Evolutionary conservation across 2,113 vertebrate species (phyloP).

Genomic region (Arenaria interpres): DNA sequence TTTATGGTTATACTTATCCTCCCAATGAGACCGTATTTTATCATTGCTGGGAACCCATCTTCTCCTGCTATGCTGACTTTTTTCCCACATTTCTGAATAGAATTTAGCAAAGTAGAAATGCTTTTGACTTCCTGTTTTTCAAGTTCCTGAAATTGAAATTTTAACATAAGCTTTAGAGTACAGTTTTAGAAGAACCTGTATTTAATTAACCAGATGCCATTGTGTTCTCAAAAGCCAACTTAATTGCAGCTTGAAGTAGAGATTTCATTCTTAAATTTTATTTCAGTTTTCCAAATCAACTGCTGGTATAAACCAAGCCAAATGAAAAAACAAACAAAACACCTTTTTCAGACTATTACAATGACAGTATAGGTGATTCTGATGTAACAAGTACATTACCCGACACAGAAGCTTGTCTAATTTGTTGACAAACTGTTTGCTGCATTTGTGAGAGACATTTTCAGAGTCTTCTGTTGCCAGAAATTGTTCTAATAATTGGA

Average conservation of each 20-base stretch:
- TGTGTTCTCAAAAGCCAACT: not conserved
- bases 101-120: slow-evolving; percentile 75
- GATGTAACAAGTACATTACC: slow-evolving; percentile 72
- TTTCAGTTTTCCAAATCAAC: not conserved
- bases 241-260: not conserved
- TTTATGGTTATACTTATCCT: slow-evolving; percentile 87
- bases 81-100: slow-evolving; percentile 80
- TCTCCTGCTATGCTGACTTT: slow-evolving; percentile 79
- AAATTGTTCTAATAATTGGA: slow-evolving; percentile 77
- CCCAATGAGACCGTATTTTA: slow-evolving; percentile 83
- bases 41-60: slow-evolving; percentile 78
- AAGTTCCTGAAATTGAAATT: slow-evolving; percentile 81
- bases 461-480: slow-evolving; percentile 74
- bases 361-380: not conserved
- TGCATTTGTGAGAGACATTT: slow-evolving; percentile 79
- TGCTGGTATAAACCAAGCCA: not conserved
- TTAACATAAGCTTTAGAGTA: not conserved
- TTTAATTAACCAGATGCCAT: not conserved
- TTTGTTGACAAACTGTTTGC: slow-evolving; percentile 85
- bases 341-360: not conserved
- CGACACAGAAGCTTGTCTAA: slow-evolving; percentile 84
- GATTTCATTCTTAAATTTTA: not conserved
- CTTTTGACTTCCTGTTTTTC: slow-evolving; percentile 75
- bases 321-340: not conserved
- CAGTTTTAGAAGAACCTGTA: not conserved